Evolutionary conservation across 2,797 vertebrate species (phyloP).

Genomic region (Myotis pilosus): DNA sequence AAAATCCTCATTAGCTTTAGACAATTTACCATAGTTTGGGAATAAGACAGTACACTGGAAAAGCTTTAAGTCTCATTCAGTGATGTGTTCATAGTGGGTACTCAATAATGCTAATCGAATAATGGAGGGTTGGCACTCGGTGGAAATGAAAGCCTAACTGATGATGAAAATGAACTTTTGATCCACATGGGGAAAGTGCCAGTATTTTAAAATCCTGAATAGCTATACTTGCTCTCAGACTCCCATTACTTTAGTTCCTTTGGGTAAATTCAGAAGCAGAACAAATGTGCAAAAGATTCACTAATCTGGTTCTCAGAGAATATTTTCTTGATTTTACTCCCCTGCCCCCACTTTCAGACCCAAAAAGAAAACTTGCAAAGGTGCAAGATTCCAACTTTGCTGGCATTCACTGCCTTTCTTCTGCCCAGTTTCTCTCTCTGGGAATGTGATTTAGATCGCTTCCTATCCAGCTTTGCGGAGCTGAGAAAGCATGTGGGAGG

Average conservation of each 20-base stretch:
- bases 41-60: background rate
- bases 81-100: background rate
- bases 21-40: background rate
- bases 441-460: background rate
- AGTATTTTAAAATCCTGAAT: background rate
- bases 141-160: background rate
- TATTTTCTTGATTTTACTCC: background rate
- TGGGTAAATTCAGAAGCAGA: background rate
- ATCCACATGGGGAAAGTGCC: background rate
- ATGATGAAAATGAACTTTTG: conserved; percentile 21
- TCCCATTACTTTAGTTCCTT: background rate
- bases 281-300: background rate
- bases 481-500: background rate
- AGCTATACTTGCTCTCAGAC: background rate
- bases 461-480: fast-evolving
- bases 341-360: background rate
- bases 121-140: background rate
- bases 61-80: background rate
- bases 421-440: background rate
- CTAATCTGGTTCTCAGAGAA: background rate
- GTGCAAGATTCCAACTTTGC: background rate
- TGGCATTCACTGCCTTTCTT: background rate
- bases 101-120: background rate
- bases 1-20: background rate
- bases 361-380: conserved; percentile 46